These are phyloP conservation scores for Larimichthys crocea DNA, from an alignment of 2,113 vertebrate genomes.

Conservation along the genomic window DNA sequence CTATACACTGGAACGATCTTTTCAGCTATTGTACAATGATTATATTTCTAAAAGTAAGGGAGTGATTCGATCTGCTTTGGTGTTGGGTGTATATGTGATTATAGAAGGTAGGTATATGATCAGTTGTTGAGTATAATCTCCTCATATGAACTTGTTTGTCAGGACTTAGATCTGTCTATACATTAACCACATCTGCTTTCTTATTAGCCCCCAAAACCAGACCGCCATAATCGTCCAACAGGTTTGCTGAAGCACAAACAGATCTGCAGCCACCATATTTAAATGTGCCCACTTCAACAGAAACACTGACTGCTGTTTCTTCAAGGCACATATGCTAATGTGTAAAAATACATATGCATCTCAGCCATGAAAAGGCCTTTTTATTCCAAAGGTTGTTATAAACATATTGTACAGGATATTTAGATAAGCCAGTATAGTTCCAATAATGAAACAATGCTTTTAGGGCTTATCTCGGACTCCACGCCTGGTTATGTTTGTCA, in stretches of 20 bases:
- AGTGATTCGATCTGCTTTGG: conserved; percentile 48
- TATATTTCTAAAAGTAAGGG: conserved; percentile 1
- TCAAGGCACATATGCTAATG: conserved; percentile 82
- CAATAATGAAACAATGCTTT: conserved; percentile 70
- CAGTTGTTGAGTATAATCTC: background rate
- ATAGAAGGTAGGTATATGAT: conserved; percentile 6
- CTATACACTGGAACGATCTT: conserved; percentile 15
- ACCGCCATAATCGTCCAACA: conserved; percentile 1
- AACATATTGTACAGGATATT: conserved; percentile 75
- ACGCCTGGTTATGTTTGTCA: conserved; percentile 46
- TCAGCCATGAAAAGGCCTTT: conserved; percentile 78
- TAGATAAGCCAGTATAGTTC: conserved; percentile 61
- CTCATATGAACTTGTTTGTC: conserved; percentile 16
- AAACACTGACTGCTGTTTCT: conserved; percentile 74
- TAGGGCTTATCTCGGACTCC: conserved; percentile 54
- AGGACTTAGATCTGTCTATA: conserved; percentile 34
- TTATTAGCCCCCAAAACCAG: conserved; percentile 12
- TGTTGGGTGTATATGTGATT: conserved; percentile 14
- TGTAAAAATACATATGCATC: conserved; percentile 82
- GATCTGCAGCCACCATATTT: conserved; percentile 35
- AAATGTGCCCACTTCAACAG: conserved; percentile 63
- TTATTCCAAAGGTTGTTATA: conserved; percentile 79
- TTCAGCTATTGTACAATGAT: background rate
- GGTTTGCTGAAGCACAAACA: conserved; percentile 57
- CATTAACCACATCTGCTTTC: conserved; percentile 21